Base-by-base conservation (phyloP, 1,140 invertebrate species). In the Dreissena polymorpha region DNA sequence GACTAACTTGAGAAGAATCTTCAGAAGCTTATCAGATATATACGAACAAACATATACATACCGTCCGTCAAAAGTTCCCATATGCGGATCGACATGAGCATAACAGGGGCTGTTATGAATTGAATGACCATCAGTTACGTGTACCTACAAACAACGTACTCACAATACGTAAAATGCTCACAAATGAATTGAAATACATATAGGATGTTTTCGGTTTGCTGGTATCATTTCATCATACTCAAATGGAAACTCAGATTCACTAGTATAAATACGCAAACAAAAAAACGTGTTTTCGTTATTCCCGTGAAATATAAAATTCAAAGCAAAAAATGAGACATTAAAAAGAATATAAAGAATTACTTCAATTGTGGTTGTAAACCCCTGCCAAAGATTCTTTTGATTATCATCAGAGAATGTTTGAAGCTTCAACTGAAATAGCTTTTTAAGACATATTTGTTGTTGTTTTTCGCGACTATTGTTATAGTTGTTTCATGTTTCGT, bases 61-160 rank as follows among this genome's bases (percentile, higher is more conserved):
- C 76, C 49, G 29, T 6, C 67, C 3, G 70, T 79, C 76, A 71
- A 70, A 79, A 29, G 76, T 70, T 18, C 50, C 27, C 2, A 55
- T 27, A 25, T 79, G 64, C 14, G 76, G 76, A 53, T 79, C 76
- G 1, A 79, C 68, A 71, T 27, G 55, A 16, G 68, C 55, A 49
- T 79, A 79, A 39, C 76, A 79, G 13, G 53, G 51, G 0, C 53
- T 13, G n/a, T 79, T 60, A 51, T 67, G 3, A 1, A 25, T 39
- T 10, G 21, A 25, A 18, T 55, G 57, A 21, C 70, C 50, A 16
- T 71, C 76, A 16, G 10, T 27, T 10, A 79, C 76, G 16, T 29
- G 10, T 39, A 79, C 76, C 76, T 79, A 39, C 14, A 55, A 68
- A n/a, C 68, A 50, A 53, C 27, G 29, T n/a, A 60, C 16, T n/a